Evolutionary conservation across 2,888 invertebrate genomes (phyloP).

Genomic region (Epiblema foenella): DNA sequence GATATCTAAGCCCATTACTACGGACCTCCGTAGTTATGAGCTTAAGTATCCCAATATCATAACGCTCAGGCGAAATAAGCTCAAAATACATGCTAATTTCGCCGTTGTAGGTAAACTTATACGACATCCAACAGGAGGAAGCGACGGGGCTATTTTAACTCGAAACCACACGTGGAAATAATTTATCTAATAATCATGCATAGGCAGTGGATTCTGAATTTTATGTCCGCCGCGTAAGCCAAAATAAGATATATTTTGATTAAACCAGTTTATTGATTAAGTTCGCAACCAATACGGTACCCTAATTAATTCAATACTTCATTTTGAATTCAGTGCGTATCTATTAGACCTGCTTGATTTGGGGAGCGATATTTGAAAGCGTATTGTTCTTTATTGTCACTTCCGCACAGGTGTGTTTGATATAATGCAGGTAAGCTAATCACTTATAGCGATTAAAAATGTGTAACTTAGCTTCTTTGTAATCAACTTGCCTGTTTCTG

Average conservation of each 20-base stretch:
- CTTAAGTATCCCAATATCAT: not conserved
- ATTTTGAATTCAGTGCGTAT: slow-evolving; percentile 23
- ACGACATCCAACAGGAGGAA: too few species aligned
- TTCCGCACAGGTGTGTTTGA: slow-evolving; percentile 40
- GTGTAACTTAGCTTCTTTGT: not conserved
- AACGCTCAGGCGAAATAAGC: not conserved
- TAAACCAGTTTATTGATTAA: not conserved
- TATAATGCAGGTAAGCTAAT: not conserved
- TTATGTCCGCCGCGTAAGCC: too few species aligned
- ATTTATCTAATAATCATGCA: too few species aligned
- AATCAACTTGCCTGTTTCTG: not conserved
- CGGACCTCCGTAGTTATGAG: too few species aligned
- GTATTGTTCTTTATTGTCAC: slow-evolving; percentile 29
- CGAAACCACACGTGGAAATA: too few species aligned
- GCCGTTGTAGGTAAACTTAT: too few species aligned
- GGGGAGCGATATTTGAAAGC: slow-evolving; percentile 9
- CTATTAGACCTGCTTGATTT: slow-evolving; percentile 1
- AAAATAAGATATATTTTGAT: too few species aligned
- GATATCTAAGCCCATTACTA: too few species aligned
- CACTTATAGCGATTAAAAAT: not conserved
- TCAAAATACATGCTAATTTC: too few species aligned
- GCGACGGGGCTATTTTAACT: too few species aligned
- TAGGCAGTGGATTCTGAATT: too few species aligned
- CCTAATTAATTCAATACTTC: not conserved
- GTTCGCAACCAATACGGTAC: not conserved